Evolutionary conservation across 1,140 invertebrate species (phyloP).

Genomic region (Pachypsylla venusta): DNA sequence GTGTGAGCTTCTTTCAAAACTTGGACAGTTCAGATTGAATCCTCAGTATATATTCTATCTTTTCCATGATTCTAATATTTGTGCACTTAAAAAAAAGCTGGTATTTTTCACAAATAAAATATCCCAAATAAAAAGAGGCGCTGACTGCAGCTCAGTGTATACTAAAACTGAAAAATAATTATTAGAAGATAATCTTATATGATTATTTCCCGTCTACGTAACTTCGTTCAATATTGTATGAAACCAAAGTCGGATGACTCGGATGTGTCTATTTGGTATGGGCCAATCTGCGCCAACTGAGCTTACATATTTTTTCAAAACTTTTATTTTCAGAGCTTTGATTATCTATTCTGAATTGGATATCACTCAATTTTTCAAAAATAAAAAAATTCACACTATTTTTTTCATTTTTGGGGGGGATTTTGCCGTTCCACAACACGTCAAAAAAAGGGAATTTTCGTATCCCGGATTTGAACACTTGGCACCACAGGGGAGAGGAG

Average conservation of each 20-base stretch:
- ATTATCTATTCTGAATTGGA: too few species aligned
- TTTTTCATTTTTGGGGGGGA: too few species aligned
- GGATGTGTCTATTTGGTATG: constrained; percentile 19
- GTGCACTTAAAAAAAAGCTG: constrained; percentile 25
- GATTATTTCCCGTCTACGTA: constrained; percentile 21
- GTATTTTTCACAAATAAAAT: constrained; percentile 27
- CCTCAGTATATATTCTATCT: constrained; percentile 27
- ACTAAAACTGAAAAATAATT: constrained; percentile 20
- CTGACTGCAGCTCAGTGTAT: constrained; percentile 24
- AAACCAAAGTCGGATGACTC: constrained; percentile 18
- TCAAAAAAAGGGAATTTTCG: too few species aligned
- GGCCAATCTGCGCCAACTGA: too few species aligned
- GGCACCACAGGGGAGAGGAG: too few species aligned
- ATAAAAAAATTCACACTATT: too few species aligned
- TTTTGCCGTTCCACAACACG: too few species aligned
- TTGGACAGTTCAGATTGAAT: constrained; percentile 24
- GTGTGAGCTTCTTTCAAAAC: too few species aligned
- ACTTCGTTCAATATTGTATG: constrained; percentile 20
- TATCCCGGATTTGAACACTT: too few species aligned
- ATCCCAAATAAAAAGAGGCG: constrained; percentile 17
- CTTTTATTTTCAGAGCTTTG: too few species aligned
- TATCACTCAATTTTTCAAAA: too few species aligned
- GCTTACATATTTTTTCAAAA: too few species aligned
- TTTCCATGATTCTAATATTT: constrained; percentile 24
- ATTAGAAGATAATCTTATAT: constrained; percentile 20